Evolutionary conservation across 2,888 invertebrate species (phyloP).

Genomic region (Zaprionus lineosus): DNA sequence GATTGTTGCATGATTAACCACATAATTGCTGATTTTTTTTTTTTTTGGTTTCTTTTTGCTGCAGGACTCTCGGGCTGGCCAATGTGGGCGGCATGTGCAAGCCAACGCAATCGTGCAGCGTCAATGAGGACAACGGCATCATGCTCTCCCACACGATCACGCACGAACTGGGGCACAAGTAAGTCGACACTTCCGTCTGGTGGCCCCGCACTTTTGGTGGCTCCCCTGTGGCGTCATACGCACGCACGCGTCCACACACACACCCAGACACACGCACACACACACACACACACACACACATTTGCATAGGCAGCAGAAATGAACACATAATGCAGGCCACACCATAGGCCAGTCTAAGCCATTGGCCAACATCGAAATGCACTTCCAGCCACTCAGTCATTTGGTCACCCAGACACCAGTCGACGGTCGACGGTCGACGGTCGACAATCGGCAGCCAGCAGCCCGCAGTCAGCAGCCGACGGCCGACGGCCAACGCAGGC

Average conservation of each 20-base stretch:
- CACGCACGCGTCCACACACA: background rate
- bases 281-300: background rate
- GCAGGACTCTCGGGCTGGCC: constrained; percentile 92
- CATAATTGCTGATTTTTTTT: background rate
- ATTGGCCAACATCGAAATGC: constrained; percentile 54
- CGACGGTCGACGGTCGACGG: constrained; percentile 18
- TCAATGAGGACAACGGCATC: constrained; percentile 95
- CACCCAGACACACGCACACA: background rate
- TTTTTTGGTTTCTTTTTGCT: constrained; percentile 61
- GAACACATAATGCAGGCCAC: too few relatives aligned
- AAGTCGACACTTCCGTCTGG: constrained; percentile 82
- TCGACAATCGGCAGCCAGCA: constrained; percentile 37
- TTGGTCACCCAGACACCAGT: constrained; percentile 3
- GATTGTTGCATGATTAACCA: too few relatives aligned
- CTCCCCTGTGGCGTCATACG: constrained; percentile 10
- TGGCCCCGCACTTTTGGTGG: too few relatives aligned
- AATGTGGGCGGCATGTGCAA: constrained; percentile 95
- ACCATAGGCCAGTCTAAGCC: background rate
- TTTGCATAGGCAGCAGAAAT: constrained; percentile 16
- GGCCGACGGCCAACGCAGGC: constrained; percentile 43
- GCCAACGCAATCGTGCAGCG: constrained; percentile 91
- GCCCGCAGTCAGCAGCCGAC: constrained; percentile 17
- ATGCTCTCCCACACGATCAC: constrained; percentile 94
- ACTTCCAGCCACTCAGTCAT: constrained; percentile 25
- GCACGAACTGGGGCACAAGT: constrained; percentile 97